Evolutionary conservation across 2,888 invertebrate species (phyloP), one percentile per base, ranked within the genome.

Genomic region (Ferdinandea cuprea): DNA sequence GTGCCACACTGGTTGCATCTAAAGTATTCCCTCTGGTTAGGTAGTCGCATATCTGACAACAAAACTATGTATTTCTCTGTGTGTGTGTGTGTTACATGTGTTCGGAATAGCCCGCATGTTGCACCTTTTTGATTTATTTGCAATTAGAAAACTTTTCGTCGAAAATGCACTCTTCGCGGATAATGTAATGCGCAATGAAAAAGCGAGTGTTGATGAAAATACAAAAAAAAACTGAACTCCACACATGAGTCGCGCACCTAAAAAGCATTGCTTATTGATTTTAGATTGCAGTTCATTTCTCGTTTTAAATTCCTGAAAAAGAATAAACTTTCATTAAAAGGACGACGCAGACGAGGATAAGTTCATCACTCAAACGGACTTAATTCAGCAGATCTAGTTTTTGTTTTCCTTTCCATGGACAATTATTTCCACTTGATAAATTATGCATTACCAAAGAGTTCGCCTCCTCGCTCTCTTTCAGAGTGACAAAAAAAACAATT

Each of bases 351-450:
- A n/a, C n/a, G n/a, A n/a, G n/a, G n/a, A 58, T 48, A 81, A 59
- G 71, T 61, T 71, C 76, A 81, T 81, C 81, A 76, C 71, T 81
- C 81, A 81, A 76, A 50, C 5, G 37, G 69, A 74, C 63, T 69
- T 69, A 58, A 74, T 74, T 69, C 74, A 50, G 37, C 40, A 65
- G 63, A 76, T 76, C 58, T 54, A 54, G 13, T 65, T 44, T 56
- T 42, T 50, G 7, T 59, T 7, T 7, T 5, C 5, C 32, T 32
- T 8, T 44, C 59, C 42, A 35, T 25, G 48, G 50, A 25, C 69
- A 81, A 76, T 81, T 76, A 81, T 81, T 81, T 81, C 59, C 48
- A 59, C 59, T 76, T 81, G 81, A 81, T 81, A 81, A 76, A 81
- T 81, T 81, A 81, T 76, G 81, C 76, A 81, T 76, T 81, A 54